Percentiles rank a stretch among this genome's conserved stretches.
Evolutionary conservation across 2,113 vertebrate species (phyloP).

Genomic region (Megaleporinus macrocephalus): DNA sequence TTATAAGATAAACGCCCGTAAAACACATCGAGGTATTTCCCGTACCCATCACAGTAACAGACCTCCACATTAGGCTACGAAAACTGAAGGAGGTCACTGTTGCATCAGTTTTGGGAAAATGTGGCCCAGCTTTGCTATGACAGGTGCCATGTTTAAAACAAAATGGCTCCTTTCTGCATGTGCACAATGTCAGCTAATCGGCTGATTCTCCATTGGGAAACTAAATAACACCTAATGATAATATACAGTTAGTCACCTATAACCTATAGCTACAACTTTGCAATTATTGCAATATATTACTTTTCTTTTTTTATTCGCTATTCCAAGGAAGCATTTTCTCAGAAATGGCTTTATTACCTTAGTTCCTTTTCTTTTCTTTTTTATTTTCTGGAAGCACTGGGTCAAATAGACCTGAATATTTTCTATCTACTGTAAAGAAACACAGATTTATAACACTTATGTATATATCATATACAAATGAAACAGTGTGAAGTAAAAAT

Average conservation of each 20-base stretch:
- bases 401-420: conserved; percentile 45
- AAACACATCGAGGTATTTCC: conserved; percentile 2
- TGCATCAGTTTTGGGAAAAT: neutral
- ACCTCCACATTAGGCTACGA: neutral
- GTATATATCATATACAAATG: conserved; percentile 62
- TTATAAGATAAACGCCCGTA: neutral
- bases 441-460: conserved; percentile 48
- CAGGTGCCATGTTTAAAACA: conserved; percentile 61
- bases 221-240: conserved; percentile 37
- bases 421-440: conserved; percentile 49
- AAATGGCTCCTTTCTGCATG: conserved; percentile 51
- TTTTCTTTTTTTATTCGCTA: conserved; percentile 31
- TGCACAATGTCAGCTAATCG: conserved; percentile 14
- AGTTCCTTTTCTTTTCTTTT: neutral
- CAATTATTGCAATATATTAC: conserved; percentile 55
- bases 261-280: conserved; percentile 43
- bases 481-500: conserved; percentile 44
- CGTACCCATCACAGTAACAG: conserved; percentile 4
- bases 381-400: conserved; percentile 58
- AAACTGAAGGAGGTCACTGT: neutral
- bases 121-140: conserved; percentile 37
- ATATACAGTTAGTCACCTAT: conserved; percentile 27
- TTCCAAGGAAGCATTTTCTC: conserved; percentile 53
- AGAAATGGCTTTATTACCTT: conserved; percentile 54
- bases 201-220: conserved; percentile 46